Base-by-base conservation (phyloP, 2,113 vertebrate genomes). In the Epinephelus lanceolatus region DNA sequence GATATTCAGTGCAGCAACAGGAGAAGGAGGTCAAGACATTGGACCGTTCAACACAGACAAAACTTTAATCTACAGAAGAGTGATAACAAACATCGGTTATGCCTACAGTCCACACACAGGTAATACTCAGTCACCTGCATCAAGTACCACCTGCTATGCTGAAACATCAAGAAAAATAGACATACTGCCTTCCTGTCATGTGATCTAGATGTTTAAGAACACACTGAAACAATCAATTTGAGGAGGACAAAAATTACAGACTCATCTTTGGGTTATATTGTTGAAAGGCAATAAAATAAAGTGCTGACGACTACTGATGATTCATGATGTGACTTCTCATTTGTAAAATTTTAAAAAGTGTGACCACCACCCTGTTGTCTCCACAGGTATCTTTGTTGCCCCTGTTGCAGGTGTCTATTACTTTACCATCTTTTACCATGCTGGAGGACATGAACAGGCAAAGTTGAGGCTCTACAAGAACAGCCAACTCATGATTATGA, bases 1-100 rank as follows among this genome's bases (percentile, higher is more conserved):
- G 0, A 2, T 40, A 4, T 86, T 86, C 67, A 85, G 53, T 18
- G 78, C 37, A 9, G 53, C 30, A 8, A 0, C 4, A 23, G 77
- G 45, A 3, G 27, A 0, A 0, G 0, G 0, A 15, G 15, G 1
- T 45, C 0, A n/a, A n/a, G n/a, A 0, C 11, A 27, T 74, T 13
- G 79, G 84, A 61, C 80, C 84, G 6, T 82, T 74, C 19, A 0
- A 30, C 19, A 70, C 40, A 45, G 12, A 70, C 0, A 74, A 6
- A 21, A 74, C 23, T 17, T 0, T 78, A 3, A 23, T 17, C 75
- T 78, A 65, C 25, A 27, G 0, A 52, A 0, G 0, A 18, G 49
- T 55, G 7, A 45, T 25, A 0, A 66, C 67, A 66, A 80, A 80
- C 45, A 40, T 69, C 2, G 65, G 75, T 1, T n/a, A n/a, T n/a